These are phyloP conservation scores for Achlya flavicornis DNA, from an alignment of 2,888 invertebrate genomes.

Conservation along the genomic window DNA sequence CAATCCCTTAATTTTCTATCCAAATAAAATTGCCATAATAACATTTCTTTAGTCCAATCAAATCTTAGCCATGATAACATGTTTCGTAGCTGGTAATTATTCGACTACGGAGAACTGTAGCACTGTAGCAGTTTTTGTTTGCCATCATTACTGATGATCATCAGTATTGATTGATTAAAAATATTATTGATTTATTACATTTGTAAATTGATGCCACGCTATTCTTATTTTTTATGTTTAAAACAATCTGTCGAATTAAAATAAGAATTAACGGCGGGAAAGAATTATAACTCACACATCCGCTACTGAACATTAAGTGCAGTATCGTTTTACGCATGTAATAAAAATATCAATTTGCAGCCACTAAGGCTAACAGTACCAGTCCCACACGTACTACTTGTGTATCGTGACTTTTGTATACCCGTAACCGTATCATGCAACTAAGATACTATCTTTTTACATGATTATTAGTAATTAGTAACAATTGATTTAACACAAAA, in stretches of 20 bases:
- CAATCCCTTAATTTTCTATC: too few species aligned
- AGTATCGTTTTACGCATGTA: slow-evolving; percentile 61
- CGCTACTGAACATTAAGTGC: slow-evolving; percentile 57
- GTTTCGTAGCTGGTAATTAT: too few species aligned
- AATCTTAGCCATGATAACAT: too few species aligned
- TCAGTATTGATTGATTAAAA: too few species aligned
- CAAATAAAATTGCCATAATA: too few species aligned
- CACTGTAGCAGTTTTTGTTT: too few species aligned
- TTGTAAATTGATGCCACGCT: not conserved
- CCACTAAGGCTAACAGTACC: slow-evolving; percentile 15
- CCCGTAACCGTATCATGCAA: not conserved
- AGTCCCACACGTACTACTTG: not conserved
- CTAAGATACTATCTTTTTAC: slow-evolving; percentile 1
- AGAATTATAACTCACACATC: slow-evolving; percentile 29
- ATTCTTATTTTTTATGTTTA: not conserved
- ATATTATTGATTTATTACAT: too few species aligned
- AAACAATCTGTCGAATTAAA: not conserved
- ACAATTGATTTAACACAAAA: not conserved
- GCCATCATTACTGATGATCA: not conserved
- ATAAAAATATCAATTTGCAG: slow-evolving; percentile 66
- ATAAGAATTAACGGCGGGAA: not conserved
- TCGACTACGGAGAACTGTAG: too few species aligned
- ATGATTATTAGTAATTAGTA: not conserved
- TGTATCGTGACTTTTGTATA: not conserved
- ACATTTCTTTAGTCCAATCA: too few species aligned